Evolutionary conservation across 2,113 vertebrate species (phyloP).

Genomic region (Symphodus melops): DNA sequence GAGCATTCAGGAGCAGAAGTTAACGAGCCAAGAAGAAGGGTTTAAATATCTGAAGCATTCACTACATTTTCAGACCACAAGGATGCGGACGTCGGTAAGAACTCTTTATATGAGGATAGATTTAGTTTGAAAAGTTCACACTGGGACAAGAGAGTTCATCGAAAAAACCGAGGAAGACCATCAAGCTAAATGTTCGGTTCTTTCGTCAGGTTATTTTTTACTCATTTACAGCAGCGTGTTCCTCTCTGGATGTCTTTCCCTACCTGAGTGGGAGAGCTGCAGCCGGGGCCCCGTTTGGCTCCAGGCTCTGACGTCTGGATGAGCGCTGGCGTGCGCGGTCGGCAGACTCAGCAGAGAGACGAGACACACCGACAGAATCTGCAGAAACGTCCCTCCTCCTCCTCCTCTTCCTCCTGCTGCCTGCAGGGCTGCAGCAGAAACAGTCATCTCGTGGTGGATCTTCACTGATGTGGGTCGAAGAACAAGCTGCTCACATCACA

Average conservation of each 20-base stretch:
- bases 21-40: too few relatives aligned
- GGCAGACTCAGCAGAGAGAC: slow-evolving; percentile 37
- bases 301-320: slow-evolving; percentile 10
- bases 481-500: slow-evolving; percentile 40
- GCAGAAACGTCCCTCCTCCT: neutral
- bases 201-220: neutral
- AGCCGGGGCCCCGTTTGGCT: slow-evolving; percentile 57
- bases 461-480: neutral
- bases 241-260: neutral
- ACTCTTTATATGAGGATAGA: too few relatives aligned
- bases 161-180: too few relatives aligned
- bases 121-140: too few relatives aligned
- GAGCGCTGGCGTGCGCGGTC: neutral
- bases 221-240: neutral
- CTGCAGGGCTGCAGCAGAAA: neutral
- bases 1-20: too few relatives aligned
- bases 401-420: neutral
- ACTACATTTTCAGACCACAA: too few relatives aligned
- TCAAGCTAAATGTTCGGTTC: too few relatives aligned
- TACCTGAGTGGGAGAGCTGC: slow-evolving; percentile 71
- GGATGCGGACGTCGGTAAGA: too few relatives aligned
- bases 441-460: slow-evolving; percentile 31
- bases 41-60: too few relatives aligned
- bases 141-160: too few relatives aligned
- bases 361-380: neutral